A percentile compares a stretch with the other conserved stretches of the same genome.
Conservation (phyloP, 30 jellyfish, hydroid and myxozoan genomes). For the Aurelia sp. region DNA sequence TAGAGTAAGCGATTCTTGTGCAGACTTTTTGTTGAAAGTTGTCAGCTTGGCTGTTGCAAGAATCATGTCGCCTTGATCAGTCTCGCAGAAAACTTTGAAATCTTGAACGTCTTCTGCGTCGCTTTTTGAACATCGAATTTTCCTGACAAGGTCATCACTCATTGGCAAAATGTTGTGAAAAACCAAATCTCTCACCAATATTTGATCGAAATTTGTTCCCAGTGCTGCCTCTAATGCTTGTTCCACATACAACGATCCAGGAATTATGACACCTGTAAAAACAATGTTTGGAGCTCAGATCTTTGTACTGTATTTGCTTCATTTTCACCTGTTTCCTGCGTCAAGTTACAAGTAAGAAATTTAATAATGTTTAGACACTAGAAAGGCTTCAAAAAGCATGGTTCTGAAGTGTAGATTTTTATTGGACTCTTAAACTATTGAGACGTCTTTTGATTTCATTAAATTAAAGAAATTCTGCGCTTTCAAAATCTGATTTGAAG, state of each 20-base stretch:
- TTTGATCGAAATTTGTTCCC: conserved; percentile 17
- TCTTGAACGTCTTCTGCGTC: not conserved
- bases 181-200: conserved; percentile 21
- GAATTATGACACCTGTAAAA: conserved; percentile 48
- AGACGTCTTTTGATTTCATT: too few relatives aligned
- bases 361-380: too few relatives aligned
- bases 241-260: conserved; percentile 69
- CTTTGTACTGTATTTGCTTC: too few relatives aligned
- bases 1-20: conserved; percentile 9
- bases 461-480: too few relatives aligned
- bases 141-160: conserved; percentile 49
- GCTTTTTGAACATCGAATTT: not conserved
- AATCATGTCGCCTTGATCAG: conserved; percentile 33
- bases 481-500: too few relatives aligned
- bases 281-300: too few relatives aligned
- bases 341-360: too few relatives aligned
- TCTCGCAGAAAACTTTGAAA: conserved; percentile 12
- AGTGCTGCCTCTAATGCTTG: conserved; percentile 60
- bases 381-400: too few relatives aligned
- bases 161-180: conserved; percentile 49
- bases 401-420: too few relatives aligned
- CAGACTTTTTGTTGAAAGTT: not conserved
- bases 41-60: conserved; percentile 43
- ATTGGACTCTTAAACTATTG: too few relatives aligned
- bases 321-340: too few relatives aligned